A percentile compares a stretch with the other conserved stretches of the same genome.
Evolutionary conservation across 1,140 invertebrate genomes (phyloP).

Genomic region (Acyrthosiphon pisum): DNA sequence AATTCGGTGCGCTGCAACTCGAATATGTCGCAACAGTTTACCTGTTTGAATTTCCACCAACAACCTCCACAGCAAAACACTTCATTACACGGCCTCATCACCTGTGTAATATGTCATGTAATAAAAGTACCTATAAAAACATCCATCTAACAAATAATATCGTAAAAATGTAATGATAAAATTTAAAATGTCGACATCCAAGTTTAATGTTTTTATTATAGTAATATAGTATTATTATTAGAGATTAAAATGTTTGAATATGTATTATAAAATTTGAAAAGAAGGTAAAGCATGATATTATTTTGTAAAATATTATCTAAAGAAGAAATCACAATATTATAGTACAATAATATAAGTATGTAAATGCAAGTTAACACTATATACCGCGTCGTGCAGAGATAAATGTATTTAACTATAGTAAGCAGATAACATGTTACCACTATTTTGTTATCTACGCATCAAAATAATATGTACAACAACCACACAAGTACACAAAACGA

Average conservation of each 20-base stretch:
- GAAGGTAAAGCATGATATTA: too few relatives aligned
- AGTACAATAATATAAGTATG: too few relatives aligned
- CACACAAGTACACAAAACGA: background rate
- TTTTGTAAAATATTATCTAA: background rate
- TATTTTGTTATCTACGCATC: background rate
- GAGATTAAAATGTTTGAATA: too few relatives aligned
- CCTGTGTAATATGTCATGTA: conserved; percentile 48
- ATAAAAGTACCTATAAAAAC: background rate
- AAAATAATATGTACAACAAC: background rate
- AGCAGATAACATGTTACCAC: background rate
- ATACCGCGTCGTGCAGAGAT: too few relatives aligned
- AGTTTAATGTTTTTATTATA: too few relatives aligned
- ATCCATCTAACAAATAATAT: background rate
- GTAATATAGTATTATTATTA: too few relatives aligned
- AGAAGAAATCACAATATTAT: background rate
- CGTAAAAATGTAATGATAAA: background rate
- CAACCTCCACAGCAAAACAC: conserved; percentile 60
- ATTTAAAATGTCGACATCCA: background rate
- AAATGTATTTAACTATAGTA: too few relatives aligned
- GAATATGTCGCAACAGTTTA: conserved; percentile 62
- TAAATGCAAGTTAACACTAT: too few relatives aligned
- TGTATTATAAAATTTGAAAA: too few relatives aligned
- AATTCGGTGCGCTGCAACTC: conserved; percentile 62
- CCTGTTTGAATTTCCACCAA: conserved; percentile 61
- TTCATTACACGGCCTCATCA: conserved; percentile 61